Evolutionary conservation across 2,113 vertebrate species (phyloP).

Genomic region (Macrotus californicus): DNA sequence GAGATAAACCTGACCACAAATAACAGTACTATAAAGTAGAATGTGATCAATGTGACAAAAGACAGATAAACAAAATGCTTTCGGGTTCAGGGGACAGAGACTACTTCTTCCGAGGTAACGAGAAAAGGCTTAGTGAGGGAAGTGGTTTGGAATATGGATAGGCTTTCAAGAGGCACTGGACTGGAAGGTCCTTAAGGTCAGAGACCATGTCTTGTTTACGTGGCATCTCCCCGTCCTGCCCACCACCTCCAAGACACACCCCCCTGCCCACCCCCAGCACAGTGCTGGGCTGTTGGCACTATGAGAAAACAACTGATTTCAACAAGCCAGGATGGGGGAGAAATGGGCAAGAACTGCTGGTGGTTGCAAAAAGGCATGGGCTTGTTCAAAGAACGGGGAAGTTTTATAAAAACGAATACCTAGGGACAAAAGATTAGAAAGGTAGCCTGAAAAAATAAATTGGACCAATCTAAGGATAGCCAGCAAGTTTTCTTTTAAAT

Average conservation of each 20-base stretch:
- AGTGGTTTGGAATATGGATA: background rate
- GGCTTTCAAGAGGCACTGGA: background rate
- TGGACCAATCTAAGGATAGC: background rate
- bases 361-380: background rate
- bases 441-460: background rate
- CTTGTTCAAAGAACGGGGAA: background rate
- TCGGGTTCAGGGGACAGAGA: background rate
- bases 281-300: background rate
- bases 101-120: conserved; percentile 5
- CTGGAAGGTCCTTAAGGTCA: conserved; percentile 22
- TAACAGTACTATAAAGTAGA: conserved; percentile 26
- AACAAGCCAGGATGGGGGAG: background rate
- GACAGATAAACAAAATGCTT: conserved; percentile 43
- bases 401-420: background rate
- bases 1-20: conserved; percentile 42
- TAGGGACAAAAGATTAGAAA: background rate
- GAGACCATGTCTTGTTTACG: background rate
- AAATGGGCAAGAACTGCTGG: background rate
- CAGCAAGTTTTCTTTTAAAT: background rate
- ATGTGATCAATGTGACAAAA: conserved; percentile 34
- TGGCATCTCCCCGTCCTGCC: background rate
- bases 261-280: background rate
- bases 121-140: conserved; percentile 39
- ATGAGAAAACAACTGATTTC: background rate
- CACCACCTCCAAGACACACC: background rate